Percentiles rank a stretch among this genome's conserved stretches.
These are phyloP conservation scores for Hyles euphorbiae DNA, from an alignment of 1,140 invertebrate species.

Conservation along the genomic window DNA sequence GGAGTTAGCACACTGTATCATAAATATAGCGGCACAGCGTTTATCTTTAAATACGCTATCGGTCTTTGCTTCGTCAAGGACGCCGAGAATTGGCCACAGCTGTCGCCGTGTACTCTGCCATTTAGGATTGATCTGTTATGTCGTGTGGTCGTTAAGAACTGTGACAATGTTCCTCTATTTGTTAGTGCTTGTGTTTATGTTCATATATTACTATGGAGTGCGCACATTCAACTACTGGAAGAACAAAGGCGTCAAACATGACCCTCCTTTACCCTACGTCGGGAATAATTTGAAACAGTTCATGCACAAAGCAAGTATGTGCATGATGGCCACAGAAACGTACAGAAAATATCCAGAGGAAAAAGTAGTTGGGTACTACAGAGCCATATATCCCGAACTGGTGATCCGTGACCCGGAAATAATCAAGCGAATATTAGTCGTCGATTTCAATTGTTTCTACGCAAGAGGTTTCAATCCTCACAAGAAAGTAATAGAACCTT, in stretches of 20 bases:
- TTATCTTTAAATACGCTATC: constrained; percentile 1
- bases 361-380: constrained; percentile 50
- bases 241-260: constrained; percentile 44
- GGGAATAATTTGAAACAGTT: constrained; percentile 47
- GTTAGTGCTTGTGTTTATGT: constrained; percentile 14
- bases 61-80: neutral
- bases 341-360: constrained; percentile 53
- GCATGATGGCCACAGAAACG: constrained; percentile 38
- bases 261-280: constrained; percentile 39
- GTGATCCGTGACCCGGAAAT: constrained; percentile 63
- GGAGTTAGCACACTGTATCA: too few relatives aligned
- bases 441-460: constrained; percentile 76
- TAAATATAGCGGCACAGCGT: neutral
- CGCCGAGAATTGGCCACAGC: too few relatives aligned
- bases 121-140: neutral
- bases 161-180: constrained; percentile 20
- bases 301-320: constrained; percentile 40
- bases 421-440: constrained; percentile 73
- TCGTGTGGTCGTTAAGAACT: neutral
- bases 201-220: constrained; percentile 35
- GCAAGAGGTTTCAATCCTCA: constrained; percentile 60
- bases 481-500: constrained; percentile 68
- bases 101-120: too few relatives aligned
- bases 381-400: constrained; percentile 39
- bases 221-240: constrained; percentile 46